Conservation (phyloP, 2,888 invertebrate species). For the Chesias legatella region DNA sequence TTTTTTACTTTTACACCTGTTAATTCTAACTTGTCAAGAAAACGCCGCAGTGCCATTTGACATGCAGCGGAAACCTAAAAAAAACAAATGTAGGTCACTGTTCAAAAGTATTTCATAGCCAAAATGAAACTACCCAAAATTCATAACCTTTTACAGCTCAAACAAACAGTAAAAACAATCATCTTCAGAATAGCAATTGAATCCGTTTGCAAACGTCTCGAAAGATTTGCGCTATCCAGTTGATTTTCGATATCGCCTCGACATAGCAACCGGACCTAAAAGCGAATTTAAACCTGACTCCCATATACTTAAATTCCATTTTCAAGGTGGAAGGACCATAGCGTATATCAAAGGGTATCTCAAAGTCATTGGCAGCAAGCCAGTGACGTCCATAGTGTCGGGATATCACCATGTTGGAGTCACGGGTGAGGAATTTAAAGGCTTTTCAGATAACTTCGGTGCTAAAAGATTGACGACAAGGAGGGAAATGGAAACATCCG, state of each 20-base stretch:
- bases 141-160: no score
- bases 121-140: no score
- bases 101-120: no score
- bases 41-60: no score
- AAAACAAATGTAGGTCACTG: no score
- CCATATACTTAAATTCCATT: not conserved
- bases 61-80: no score
- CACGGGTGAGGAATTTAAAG: constrained; percentile 25
- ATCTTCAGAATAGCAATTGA: constrained; percentile 13
- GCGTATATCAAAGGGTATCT: constrained; percentile 6
- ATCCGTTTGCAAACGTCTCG: constrained; percentile 15
- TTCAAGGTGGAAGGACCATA: not conserved
- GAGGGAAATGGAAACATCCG: constrained; percentile 7
- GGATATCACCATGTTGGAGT: constrained; percentile 23
- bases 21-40: no score
- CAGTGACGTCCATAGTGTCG: constrained; percentile 5
- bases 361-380: constrained; percentile 19
- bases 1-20: no score
- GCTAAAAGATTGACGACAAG: constrained; percentile 18
- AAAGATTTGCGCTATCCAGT: constrained; percentile 18
- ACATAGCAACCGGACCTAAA: not conserved
- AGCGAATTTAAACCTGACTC: not conserved
- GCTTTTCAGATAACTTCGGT: constrained; percentile 17
- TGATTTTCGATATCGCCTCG: constrained; percentile 15
- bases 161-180: constrained; percentile 5